phyloP scores from a whole-genome alignment of 2,113 vertebrate genomes.

The Tachuris rubrigastra region DNA sequence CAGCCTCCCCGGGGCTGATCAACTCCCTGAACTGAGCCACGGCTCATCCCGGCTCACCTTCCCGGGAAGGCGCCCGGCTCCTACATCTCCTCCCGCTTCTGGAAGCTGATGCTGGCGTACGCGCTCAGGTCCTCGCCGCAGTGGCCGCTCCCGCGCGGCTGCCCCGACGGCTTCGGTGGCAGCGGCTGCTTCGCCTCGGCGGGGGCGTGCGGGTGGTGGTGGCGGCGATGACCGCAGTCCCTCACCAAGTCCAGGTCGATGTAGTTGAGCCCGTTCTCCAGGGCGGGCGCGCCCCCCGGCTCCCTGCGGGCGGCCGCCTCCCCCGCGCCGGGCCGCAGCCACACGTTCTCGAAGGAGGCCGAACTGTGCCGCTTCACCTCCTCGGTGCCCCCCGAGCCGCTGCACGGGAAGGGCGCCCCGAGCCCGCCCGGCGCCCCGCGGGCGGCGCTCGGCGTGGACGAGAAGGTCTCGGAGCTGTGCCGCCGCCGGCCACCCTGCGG shows the following conservation, averaged over 20 bases:
- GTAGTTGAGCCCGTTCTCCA: conserved; percentile 86
- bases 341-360: conserved; percentile 87
- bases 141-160: conserved; percentile 60
- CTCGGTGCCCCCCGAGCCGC: conserved; percentile 49
- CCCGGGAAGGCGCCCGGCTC: conserved; percentile 61
- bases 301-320: conserved; percentile 52
- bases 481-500: conserved; percentile 81
- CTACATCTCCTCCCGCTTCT: conserved; percentile 79
- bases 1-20: too few relatives aligned
- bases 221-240: conserved; percentile 67
- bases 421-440: conserved; percentile 8
- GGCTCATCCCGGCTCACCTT: conserved; percentile 71
- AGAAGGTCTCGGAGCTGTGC: conserved; percentile 86
- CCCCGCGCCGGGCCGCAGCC: conserved; percentile 73
- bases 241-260: conserved; percentile 87
- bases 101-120: conserved; percentile 89
- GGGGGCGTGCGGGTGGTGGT: conserved; percentile 23
- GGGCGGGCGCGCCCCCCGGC: not conserved
- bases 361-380: conserved; percentile 85
- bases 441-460: conserved; percentile 71
- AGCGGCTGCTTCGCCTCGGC: conserved; percentile 54
- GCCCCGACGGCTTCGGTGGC: conserved; percentile 59
- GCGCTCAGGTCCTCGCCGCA: conserved; percentile 79
- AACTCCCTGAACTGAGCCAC: not conserved
- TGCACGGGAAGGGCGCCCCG: conserved; percentile 17